Percentiles rank a stretch among this genome's conserved stretches.
Evolutionary conservation across 2,113 vertebrate species (phyloP).

Genomic region (Podarcis cretensis): DNA sequence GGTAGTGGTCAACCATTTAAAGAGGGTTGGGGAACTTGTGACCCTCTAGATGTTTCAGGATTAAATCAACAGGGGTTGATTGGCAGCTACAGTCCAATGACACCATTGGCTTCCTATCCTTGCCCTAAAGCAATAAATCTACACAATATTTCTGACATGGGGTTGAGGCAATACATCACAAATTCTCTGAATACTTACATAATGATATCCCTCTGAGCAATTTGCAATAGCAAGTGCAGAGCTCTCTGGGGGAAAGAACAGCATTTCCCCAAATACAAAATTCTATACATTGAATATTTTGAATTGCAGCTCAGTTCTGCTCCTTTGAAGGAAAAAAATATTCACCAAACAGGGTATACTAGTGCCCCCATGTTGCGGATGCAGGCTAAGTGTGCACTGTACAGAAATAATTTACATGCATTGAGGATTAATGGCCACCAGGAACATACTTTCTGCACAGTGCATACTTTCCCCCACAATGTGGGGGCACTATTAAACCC

Average conservation of each 20-base stretch:
- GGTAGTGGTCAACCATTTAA: not conserved
- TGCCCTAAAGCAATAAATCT: not conserved
- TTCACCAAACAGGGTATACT: too few species aligned
- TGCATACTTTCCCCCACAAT: not conserved
- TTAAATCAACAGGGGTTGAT: too few species aligned
- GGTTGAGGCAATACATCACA: not conserved
- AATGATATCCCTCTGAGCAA: not conserved
- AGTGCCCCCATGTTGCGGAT: too few species aligned
- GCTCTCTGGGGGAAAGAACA: not conserved
- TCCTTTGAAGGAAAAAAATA: not conserved
- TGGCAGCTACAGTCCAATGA: too few species aligned
- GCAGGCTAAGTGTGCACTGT: not conserved
- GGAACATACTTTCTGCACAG: not conserved
- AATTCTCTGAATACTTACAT: not conserved
- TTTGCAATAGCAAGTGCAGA: not conserved
- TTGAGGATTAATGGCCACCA: not conserved
- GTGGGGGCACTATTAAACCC: not conserved
- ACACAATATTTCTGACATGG: not conserved
- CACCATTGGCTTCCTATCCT: too few species aligned
- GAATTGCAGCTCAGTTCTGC: not conserved
- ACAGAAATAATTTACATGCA: not conserved
- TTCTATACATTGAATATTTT: not conserved
- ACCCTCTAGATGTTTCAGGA: too few species aligned
- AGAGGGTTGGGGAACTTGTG: too few species aligned
- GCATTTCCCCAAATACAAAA: not conserved